Evolutionary conservation across 2,113 vertebrate genomes (phyloP).

Genomic region (Sakesphorus luctuosus): DNA sequence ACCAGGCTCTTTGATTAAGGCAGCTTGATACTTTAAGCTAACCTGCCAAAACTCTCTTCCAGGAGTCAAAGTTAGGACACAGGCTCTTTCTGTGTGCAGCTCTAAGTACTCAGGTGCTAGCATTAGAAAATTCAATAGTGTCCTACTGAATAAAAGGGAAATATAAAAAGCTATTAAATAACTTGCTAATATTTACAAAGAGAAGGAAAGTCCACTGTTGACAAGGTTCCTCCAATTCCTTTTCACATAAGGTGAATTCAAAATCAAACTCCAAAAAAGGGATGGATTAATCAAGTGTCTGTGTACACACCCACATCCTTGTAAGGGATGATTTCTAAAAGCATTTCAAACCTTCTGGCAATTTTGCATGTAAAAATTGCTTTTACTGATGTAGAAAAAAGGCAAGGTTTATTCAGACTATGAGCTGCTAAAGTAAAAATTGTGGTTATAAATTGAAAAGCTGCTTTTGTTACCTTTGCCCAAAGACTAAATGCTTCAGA

Average conservation of each 20-base stretch:
- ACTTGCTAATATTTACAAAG: neutral
- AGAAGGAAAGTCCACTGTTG: neutral
- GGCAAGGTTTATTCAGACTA: neutral
- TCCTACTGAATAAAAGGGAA: neutral
- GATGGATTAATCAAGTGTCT: neutral
- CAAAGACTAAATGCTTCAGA: constrained; percentile 22
- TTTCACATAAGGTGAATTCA: neutral
- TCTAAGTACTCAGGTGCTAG: neutral
- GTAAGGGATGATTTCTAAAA: neutral
- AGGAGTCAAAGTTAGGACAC: neutral
- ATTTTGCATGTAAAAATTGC: neutral
- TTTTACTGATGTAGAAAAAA: neutral
- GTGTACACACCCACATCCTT: neutral
- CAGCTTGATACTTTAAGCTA: neutral
- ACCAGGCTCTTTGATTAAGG: neutral
- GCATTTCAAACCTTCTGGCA: neutral
- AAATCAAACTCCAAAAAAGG: neutral
- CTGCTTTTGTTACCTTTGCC: constrained; percentile 3
- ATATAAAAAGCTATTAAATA: neutral
- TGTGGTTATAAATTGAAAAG: neutral
- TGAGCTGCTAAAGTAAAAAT: constrained; percentile 8
- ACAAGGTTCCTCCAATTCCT: neutral
- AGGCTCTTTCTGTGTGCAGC: neutral
- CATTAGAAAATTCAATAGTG: neutral
- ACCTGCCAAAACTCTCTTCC: neutral